Evolutionary conservation across 2,797 vertebrate genomes (phyloP), one percentile per base, ranked within the genome.

Genomic region (Cephalopachus bancanus): DNA sequence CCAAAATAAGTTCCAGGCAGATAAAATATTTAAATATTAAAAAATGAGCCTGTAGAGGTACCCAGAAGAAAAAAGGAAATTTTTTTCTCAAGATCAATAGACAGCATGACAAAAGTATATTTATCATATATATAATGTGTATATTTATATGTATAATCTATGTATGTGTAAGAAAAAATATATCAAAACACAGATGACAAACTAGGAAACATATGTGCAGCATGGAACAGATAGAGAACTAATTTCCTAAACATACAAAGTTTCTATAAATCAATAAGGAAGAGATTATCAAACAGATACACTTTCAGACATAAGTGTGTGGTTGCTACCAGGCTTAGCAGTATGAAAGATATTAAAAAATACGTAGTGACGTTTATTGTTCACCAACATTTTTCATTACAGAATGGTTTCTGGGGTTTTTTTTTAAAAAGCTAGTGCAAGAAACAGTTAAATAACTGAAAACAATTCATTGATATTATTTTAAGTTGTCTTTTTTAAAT

Each of bases 401-500:
- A 71, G 19, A 37, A 8, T 91, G 11, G 57, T 71, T 94, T 83
- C 88, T 89, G n/a, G 26, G n/a, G 30, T 12, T 87, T 49, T 28
- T 19, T 20, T 93, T 90, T 79, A 51, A 12, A 15, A 88, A 95
- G 5, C n/a, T 88, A 19, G 26, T 79, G 8, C 10, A 37, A 57
- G 86, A 76, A 19, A 67, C 19, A 78, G 55, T 53, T 30, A 67
- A 12, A 67, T 81, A 97, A 93, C 24, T 76, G 19, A 69, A 92
- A 67, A 37, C 2, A 89, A 30, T 93, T 89, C 44, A 24, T 71
- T 91, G 78, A 55, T 89, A 60, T 67, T 81, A 91, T 30, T 89
- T 87, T 76, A 72, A 72, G 51, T 92, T 84, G 12, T 62, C 55
- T 88, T 91, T 87, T 93, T 67, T 16, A 91, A 95, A 67, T 94